phyloP scores from a whole-genome alignment of 2,797 vertebrate species.

The Myotis daubentonii region DNA sequence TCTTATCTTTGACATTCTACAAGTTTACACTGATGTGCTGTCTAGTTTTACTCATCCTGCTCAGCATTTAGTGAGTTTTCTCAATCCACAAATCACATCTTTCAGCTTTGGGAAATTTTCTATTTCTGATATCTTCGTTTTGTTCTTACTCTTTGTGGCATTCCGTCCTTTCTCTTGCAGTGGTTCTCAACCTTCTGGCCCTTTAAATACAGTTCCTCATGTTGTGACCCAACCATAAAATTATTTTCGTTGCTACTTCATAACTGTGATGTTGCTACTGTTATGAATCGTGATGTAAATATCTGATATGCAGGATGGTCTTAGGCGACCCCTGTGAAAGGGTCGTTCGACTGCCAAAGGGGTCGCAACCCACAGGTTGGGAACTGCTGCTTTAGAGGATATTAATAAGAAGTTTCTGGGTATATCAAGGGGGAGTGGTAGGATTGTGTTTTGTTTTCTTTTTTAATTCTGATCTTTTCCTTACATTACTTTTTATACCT shows the following conservation, averaged over 20 bases:
- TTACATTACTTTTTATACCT: neutral
- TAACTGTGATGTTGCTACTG: too few relatives aligned
- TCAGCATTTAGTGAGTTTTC: neutral
- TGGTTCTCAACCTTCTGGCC: too few relatives aligned
- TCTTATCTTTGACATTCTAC: neutral
- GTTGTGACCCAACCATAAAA: too few relatives aligned
- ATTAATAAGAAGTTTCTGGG: neutral
- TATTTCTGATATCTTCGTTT: slow-evolving; percentile 15
- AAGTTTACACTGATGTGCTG: neutral
- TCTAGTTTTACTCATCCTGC: neutral
- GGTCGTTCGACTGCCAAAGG: too few relatives aligned
- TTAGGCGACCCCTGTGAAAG: too few relatives aligned
- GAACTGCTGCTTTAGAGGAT: neutral
- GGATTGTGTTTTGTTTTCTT: neutral
- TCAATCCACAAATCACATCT: neutral
- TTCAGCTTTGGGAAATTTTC: slow-evolving; percentile 23
- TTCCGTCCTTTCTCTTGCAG: neutral
- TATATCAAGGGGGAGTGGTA: neutral
- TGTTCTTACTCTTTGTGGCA: neutral
- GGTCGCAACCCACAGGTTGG: too few relatives aligned
- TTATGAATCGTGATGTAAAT: too few relatives aligned
- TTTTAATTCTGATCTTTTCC: neutral
- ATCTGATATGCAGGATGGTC: too few relatives aligned
- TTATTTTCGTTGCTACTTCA: too few relatives aligned
- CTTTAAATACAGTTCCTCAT: too few relatives aligned